Evolutionary conservation across 2,113 vertebrate genomes (phyloP).

Genomic region (Orientallactaga bullata): DNA sequence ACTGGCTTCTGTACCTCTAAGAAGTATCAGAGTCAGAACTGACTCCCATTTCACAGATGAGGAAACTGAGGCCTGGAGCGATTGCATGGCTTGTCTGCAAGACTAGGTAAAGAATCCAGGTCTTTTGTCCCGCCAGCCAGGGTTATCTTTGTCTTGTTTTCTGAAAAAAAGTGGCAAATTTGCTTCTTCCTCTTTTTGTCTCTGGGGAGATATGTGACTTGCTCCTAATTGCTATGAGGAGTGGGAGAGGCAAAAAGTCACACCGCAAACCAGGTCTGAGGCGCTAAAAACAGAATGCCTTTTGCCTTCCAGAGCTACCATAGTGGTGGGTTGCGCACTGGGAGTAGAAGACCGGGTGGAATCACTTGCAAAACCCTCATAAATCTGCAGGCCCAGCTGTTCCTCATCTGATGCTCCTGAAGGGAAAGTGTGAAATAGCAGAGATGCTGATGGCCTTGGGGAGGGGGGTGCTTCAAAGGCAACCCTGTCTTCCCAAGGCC

Average conservation of each 20-base stretch:
- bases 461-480: slow-evolving; percentile 55
- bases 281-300: neutral
- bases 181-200: neutral
- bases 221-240: neutral
- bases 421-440: slow-evolving; percentile 80
- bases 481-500: slow-evolving; percentile 35
- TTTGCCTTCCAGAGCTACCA: slow-evolving; percentile 33
- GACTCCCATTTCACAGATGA: neutral
- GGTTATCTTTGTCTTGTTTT: neutral
- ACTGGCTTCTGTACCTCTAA: neutral
- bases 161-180: neutral
- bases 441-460: slow-evolving; percentile 68
- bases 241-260: neutral
- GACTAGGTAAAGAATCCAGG: neutral
- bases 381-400: slow-evolving; percentile 77
- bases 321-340: neutral
- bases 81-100: neutral
- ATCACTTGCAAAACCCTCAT: slow-evolving; percentile 71
- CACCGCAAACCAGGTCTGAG: neutral
- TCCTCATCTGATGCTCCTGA: slow-evolving; percentile 72
- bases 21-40: neutral
- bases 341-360: slow-evolving; percentile 56
- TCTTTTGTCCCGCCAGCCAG: neutral
- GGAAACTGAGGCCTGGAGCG: neutral
- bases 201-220: neutral